phyloP scores from a whole-genome alignment of 2,888 invertebrate genomes.

The Cryptocephalus primarius region DNA sequence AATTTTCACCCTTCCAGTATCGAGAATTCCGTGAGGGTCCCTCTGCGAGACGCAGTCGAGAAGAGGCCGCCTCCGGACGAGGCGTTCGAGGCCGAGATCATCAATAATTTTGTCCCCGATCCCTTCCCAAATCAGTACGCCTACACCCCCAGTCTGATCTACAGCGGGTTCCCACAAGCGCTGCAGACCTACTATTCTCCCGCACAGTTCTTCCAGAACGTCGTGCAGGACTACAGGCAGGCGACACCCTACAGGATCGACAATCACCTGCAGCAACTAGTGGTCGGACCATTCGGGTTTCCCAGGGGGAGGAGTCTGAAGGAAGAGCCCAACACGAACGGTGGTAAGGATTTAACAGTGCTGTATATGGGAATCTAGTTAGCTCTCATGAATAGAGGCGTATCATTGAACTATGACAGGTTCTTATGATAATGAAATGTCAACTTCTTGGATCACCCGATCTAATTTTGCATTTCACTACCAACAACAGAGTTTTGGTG shows the following conservation, averaged over 20 bases:
- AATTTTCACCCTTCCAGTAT: conserved; percentile 24
- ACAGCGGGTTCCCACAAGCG: conserved; percentile 2
- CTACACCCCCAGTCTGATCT: conserved; percentile 7
- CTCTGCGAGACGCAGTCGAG: conserved; percentile 63
- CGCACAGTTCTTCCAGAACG: conserved; percentile 19
- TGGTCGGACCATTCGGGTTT: conserved; percentile 16
- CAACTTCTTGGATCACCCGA: no score
- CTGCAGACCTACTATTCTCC: conserved; percentile 19
- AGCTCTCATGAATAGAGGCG: not conserved
- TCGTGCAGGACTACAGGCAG: conserved; percentile 17
- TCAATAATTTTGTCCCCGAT: not conserved
- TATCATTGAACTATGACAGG: no score
- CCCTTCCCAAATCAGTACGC: conserved; percentile 1
- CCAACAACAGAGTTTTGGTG: no score
- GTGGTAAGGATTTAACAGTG: not conserved
- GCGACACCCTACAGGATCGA: conserved; percentile 24
- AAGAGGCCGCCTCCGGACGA: conserved; percentile 40
- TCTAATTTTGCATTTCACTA: no score
- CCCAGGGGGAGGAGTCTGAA: conserved; percentile 16
- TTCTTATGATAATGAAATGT: no score
- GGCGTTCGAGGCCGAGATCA: conserved; percentile 13
- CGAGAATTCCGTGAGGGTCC: conserved; percentile 41
- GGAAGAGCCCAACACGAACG: not conserved
- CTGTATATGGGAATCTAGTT: no score
- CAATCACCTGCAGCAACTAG: conserved; percentile 25